Conservation (phyloP, 2,797 vertebrate species). For the Furcifer pardalis region DNA sequence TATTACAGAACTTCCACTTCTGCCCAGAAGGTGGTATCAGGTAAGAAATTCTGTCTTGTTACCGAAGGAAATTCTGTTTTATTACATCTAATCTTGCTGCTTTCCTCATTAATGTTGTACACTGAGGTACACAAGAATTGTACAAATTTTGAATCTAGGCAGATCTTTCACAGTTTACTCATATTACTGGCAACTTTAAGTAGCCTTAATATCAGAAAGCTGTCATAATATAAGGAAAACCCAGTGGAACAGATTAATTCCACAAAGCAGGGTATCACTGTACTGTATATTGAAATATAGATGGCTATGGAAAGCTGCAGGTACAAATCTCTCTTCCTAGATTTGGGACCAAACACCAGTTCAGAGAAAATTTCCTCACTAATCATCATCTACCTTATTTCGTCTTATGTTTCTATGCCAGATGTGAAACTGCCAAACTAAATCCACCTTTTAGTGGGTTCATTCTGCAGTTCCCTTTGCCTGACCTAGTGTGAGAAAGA, state of each 20-base stretch:
- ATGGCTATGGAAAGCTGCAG: too few relatives aligned
- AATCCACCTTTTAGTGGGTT: too few relatives aligned
- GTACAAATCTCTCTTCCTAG: too few relatives aligned
- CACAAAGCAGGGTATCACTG: too few relatives aligned
- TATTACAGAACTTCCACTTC: conserved; percentile 78
- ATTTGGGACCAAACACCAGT: too few relatives aligned
- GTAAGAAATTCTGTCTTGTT: conserved; percentile 58
- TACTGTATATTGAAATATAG: too few relatives aligned
- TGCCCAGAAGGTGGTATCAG: conserved; percentile 61
- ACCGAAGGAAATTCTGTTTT: neutral
- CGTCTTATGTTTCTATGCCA: too few relatives aligned
- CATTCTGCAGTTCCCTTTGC: too few relatives aligned
- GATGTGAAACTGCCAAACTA: too few relatives aligned
- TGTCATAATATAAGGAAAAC: neutral
- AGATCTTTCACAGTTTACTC: neutral
- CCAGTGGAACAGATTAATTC: too few relatives aligned
- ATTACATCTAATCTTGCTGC: neutral
- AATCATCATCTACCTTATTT: neutral
- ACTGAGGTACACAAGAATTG: neutral
- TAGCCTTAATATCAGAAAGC: neutral
- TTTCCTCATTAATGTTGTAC: neutral
- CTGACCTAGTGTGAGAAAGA: too few relatives aligned
- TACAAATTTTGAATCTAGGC: neutral
- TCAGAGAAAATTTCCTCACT: too few relatives aligned
- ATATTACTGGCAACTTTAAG: neutral